Evolutionary conservation across 2,888 invertebrate genomes (phyloP).

Genomic region (Eupithecia dodoneata): DNA sequence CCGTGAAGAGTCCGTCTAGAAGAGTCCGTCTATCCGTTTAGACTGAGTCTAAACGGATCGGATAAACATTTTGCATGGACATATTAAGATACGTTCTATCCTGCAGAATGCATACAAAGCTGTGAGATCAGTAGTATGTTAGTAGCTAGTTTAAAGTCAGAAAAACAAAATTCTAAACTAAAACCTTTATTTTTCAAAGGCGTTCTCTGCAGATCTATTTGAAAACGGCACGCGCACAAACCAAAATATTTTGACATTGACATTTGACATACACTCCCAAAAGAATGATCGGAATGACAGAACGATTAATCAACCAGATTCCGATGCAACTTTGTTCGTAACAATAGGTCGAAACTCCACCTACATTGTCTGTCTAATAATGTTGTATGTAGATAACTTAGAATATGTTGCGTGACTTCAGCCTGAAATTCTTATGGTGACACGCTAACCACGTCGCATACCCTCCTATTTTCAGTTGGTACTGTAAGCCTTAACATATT

Average conservation of each 20-base stretch:
- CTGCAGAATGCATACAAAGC: not conserved
- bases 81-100: not conserved
- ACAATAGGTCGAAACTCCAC: slow-evolving; percentile 37
- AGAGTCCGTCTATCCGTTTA: no score
- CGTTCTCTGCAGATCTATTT: not conserved
- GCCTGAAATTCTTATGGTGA: slow-evolving; percentile 68
- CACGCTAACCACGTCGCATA: slow-evolving; percentile 60
- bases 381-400: slow-evolving; percentile 65
- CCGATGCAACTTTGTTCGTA: slow-evolving; percentile 15
- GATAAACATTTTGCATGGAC: not conserved
- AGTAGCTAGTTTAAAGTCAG: no score
- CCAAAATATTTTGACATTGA: slow-evolving; percentile 4
- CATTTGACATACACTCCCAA: slow-evolving; percentile 15
- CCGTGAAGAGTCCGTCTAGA: no score
- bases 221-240: slow-evolving; percentile 3
- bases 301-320: slow-evolving; percentile 22
- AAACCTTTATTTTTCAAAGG: not conserved
- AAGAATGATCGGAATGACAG: slow-evolving; percentile 24
- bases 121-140: no score
- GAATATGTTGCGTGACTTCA: slow-evolving; percentile 71
- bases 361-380: slow-evolving; percentile 54
- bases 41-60: not conserved
- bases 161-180: no score
- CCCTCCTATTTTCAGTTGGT: slow-evolving; percentile 11
- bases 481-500: not conserved